These are phyloP conservation scores for Calliphora vomitoria DNA, from an alignment of 2,888 invertebrate genomes.

Conservation along the genomic window DNA sequence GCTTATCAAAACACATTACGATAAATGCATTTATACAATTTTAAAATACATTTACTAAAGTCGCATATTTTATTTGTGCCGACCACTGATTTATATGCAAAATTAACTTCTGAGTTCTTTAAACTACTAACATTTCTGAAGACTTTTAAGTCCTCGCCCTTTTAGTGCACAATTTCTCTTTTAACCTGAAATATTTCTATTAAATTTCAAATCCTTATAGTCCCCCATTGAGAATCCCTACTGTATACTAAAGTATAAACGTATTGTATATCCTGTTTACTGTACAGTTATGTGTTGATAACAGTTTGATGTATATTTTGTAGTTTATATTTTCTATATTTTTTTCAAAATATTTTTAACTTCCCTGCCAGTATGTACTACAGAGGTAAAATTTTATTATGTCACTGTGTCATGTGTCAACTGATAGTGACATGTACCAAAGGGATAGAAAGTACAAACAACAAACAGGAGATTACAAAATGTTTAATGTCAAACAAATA, in stretches of 20 bases:
- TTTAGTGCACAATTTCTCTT: no score
- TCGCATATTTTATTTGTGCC: no score
- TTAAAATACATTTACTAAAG: no score
- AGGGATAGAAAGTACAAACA: constrained; percentile 53
- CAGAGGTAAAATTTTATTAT: constrained; percentile 66
- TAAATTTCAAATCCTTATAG: neutral
- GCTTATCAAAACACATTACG: no score
- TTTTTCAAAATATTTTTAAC: constrained; percentile 21
- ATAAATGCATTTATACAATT: no score
- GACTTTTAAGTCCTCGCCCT: no score
- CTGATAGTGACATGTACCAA: constrained; percentile 67
- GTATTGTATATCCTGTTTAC: neutral
- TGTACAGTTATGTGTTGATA: constrained; percentile 42
- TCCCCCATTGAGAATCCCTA: constrained; percentile 16
- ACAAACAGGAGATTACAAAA: constrained; percentile 69
- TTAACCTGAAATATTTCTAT: no score
- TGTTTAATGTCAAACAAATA: constrained; percentile 60
- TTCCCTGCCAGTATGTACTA: neutral
- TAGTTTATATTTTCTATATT: constrained; percentile 10
- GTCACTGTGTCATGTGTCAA: constrained; percentile 73
- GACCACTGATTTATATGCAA: no score
- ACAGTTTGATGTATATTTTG: constrained; percentile 42
- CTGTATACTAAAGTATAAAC: neutral
- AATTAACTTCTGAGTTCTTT: no score
- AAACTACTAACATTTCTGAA: no score